Percentiles rank a stretch among this genome's conserved stretches.
phyloP scores from a whole-genome alignment of 2,888 invertebrate species.

The Osmoderma eremita region DNA sequence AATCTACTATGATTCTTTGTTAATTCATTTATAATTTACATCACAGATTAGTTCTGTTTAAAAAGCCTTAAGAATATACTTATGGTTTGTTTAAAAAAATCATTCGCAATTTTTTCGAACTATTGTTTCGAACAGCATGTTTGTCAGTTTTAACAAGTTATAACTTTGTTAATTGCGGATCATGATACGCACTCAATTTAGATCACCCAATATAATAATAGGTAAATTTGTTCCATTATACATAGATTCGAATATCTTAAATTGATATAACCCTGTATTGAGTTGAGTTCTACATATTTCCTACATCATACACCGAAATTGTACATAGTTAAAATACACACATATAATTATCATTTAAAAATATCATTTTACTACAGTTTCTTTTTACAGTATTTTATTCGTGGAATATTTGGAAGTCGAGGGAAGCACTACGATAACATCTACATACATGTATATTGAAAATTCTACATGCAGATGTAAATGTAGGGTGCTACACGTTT shows the following conservation, averaged over 20 bases:
- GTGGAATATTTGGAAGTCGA: slow-evolving; percentile 26
- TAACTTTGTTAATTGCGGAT: no score
- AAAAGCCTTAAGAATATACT: no score
- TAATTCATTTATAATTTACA: no score
- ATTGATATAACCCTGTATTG: slow-evolving; percentile 28
- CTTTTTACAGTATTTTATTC: slow-evolving; percentile 4
- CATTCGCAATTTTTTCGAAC: no score
- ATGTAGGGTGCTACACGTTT: no score
- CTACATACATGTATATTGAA: slow-evolving; percentile 6
- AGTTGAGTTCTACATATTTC: slow-evolving; percentile 19
- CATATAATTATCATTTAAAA: background rate
- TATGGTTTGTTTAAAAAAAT: no score
- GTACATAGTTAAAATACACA: slow-evolving; percentile 16
- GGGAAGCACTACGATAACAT: slow-evolving; percentile 27
- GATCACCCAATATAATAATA: no score
- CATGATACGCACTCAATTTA: no score
- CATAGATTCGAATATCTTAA: slow-evolving; percentile 18
- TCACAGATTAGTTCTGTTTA: no score
- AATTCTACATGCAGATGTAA: background rate
- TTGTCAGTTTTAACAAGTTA: no score
- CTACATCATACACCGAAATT: slow-evolving; percentile 11
- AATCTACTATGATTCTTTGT: no score
- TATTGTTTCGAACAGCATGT: no score
- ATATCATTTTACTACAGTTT: slow-evolving; percentile 5
- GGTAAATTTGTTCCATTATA: background rate